phyloP scores from a whole-genome alignment of 2,888 invertebrate species.

The Pollenia labialis region DNA sequence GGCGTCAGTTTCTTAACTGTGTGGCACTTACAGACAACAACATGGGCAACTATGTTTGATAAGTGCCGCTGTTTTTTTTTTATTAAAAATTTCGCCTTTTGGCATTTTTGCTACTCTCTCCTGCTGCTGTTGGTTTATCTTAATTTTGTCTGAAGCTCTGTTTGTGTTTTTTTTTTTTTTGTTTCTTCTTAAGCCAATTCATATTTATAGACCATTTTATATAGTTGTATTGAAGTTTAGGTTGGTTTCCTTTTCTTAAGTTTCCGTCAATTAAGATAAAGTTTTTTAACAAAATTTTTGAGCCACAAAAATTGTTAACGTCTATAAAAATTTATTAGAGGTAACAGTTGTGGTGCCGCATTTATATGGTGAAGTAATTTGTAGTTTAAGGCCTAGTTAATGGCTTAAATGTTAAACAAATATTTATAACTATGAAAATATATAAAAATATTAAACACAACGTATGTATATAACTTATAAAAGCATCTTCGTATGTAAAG shows the following conservation, averaged over 20 bases:
- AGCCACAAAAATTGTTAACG: slow-evolving; percentile 38
- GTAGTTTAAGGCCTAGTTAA: background rate
- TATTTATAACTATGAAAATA: no score
- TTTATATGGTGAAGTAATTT: background rate
- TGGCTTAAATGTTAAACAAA: no score
- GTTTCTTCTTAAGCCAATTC: slow-evolving; percentile 47
- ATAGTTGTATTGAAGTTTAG: slow-evolving; percentile 37
- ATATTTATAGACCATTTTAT: slow-evolving; percentile 61
- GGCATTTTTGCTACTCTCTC: slow-evolving; percentile 62
- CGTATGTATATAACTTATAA: no score
- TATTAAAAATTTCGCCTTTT: slow-evolving; percentile 55
- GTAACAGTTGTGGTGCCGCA: slow-evolving; percentile 14
- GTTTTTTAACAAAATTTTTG: slow-evolving; percentile 31
- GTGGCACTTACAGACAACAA: slow-evolving; percentile 45
- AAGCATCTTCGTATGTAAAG: no score
- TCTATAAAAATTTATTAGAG: slow-evolving; percentile 40
- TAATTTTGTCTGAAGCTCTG: slow-evolving; percentile 41
- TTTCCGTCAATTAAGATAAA: slow-evolving; percentile 64
- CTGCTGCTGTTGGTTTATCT: slow-evolving; percentile 50
- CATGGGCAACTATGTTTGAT: slow-evolving; percentile 61
- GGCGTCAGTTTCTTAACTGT: slow-evolving; percentile 57
- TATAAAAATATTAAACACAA: no score
- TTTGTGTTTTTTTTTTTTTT: slow-evolving; percentile 26
- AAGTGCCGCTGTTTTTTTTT: slow-evolving; percentile 58
- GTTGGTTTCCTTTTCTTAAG: background rate